Percentiles rank a stretch among this genome's conserved stretches.
Evolutionary conservation across 2,888 invertebrate species (phyloP).

Genomic region (Acronicta alni): DNA sequence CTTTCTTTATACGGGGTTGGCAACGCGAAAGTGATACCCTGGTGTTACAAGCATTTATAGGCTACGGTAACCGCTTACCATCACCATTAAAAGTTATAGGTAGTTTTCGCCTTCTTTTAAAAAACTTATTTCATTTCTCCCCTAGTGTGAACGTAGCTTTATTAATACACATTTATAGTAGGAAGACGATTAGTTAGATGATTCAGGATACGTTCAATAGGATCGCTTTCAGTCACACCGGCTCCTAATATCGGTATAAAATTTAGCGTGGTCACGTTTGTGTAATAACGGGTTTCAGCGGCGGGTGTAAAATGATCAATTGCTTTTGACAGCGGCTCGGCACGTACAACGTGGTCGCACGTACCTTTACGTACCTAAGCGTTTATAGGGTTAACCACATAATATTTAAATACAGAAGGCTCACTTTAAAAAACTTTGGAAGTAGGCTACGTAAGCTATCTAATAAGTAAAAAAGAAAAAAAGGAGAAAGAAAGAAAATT

Average conservation of each 20-base stretch:
- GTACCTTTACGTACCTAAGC: constrained; percentile 36
- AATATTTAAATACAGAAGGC: background rate
- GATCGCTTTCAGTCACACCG: constrained; percentile 6
- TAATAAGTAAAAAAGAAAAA: too few species aligned
- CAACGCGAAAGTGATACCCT: too few species aligned
- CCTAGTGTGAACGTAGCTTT: too few species aligned
- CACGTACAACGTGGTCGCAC: constrained; percentile 50
- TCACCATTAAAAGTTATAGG: too few species aligned
- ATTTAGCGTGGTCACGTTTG: constrained; percentile 68
- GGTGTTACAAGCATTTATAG: too few species aligned
- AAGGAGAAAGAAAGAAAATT: too few species aligned
- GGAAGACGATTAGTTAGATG: constrained; percentile 1
- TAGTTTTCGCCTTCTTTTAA: too few species aligned
- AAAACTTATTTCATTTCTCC: too few species aligned
- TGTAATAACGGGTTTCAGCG: constrained; percentile 67
- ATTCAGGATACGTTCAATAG: constrained; percentile 26
- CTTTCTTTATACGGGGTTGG: too few species aligned
- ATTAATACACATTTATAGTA: background rate
- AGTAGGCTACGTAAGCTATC: too few species aligned
- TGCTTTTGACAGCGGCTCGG: constrained; percentile 49
- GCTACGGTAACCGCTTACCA: too few species aligned
- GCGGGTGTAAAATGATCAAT: constrained; percentile 70
- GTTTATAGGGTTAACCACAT: constrained; percentile 28
- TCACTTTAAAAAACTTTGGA: background rate
- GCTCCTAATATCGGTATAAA: constrained; percentile 51